Evolutionary conservation across 2,888 invertebrate genomes (phyloP).

Genomic region (Punctoribates punctum): DNA sequence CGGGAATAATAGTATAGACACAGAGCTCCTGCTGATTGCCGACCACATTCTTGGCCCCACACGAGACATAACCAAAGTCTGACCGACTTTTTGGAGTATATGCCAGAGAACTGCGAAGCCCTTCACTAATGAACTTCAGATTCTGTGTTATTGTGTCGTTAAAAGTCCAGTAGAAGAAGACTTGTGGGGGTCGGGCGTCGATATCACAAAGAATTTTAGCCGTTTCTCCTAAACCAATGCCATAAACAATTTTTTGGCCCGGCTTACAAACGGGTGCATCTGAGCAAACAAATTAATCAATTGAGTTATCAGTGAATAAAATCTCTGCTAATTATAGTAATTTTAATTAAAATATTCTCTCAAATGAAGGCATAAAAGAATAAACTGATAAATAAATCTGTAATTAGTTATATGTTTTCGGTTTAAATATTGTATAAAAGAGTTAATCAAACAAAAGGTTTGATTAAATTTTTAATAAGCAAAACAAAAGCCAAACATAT

Average conservation of each 20-base stretch:
- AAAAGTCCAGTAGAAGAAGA: slow-evolving; percentile 36
- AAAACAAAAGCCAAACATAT: not conserved
- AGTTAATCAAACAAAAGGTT: not conserved
- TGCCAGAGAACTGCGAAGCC: slow-evolving; percentile 32
- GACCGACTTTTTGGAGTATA: slow-evolving; percentile 29
- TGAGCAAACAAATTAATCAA: not conserved
- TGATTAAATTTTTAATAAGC: not conserved
- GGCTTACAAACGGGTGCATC: slow-evolving; percentile 40
- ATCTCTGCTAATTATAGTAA: too few relatives aligned
- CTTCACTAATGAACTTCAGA: slow-evolving; percentile 30
- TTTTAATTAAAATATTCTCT: too few relatives aligned
- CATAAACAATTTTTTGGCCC: slow-evolving; percentile 41
- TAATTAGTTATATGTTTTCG: not conserved
- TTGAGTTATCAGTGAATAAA: not conserved
- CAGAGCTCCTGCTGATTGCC: slow-evolving; percentile 37
- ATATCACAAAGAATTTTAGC: slow-evolving; percentile 40
- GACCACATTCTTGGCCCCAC: slow-evolving; percentile 38
- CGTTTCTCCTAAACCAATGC: slow-evolving; percentile 40
- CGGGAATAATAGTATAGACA: slow-evolving; percentile 35
- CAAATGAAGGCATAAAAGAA: too few relatives aligned
- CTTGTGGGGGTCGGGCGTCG: slow-evolving; percentile 33
- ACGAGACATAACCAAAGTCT: slow-evolving; percentile 38
- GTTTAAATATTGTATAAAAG: too few relatives aligned
- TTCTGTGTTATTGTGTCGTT: slow-evolving; percentile 27
- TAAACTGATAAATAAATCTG: not conserved